Evolutionary conservation across 2,888 invertebrate genomes (phyloP), one percentile per base, ranked within the genome.

Genomic region (Caenorhabditis virilis): DNA sequence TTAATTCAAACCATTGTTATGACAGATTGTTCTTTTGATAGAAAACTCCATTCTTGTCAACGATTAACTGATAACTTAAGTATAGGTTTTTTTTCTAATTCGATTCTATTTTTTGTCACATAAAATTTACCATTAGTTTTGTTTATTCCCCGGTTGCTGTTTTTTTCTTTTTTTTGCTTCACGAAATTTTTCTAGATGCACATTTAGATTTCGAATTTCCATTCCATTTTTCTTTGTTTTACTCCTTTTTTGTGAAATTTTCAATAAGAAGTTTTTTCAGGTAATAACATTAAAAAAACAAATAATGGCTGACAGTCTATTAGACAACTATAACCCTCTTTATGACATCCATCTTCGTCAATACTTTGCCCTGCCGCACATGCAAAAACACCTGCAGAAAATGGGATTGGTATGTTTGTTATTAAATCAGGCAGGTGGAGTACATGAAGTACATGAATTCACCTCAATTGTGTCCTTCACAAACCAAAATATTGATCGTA

Each of bases 281-380:
- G 47, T 47, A 47, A 47, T 33, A 35, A 22, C 25, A 20, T 27
- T 27, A 7, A 20, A 33, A 18, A 22, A 39, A 1, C 26, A 7
- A 35, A 56, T 30, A 45, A 76, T 76, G 77, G 70, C 72, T 45
- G 76, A 78, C 52, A 75, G 67, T 57, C 70, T 80, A 47, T 71
- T 80, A 22, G 79, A 81, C 62, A 74, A 74, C 57, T 81, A 81
- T 72, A 80, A 81, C 48, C 81, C 81, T 15, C 78, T 81, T 39
- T 82, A 81, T 70, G 81, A 81, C 67, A 80, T 82, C 30, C 82
- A 81, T 58, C 69, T 81, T 9, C 74, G 79, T 41, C 78, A 80
- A 57, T 81, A 81, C 68, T 81, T 81, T 53, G 78, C 81, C 7
- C 55, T 74, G 45, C 80, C 81, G 22, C 80, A 81, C 60, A 81